These are phyloP conservation scores for Acrobeloides nanus DNA, from an alignment of 2,888 invertebrate genomes.

Conservation along the genomic window DNA sequence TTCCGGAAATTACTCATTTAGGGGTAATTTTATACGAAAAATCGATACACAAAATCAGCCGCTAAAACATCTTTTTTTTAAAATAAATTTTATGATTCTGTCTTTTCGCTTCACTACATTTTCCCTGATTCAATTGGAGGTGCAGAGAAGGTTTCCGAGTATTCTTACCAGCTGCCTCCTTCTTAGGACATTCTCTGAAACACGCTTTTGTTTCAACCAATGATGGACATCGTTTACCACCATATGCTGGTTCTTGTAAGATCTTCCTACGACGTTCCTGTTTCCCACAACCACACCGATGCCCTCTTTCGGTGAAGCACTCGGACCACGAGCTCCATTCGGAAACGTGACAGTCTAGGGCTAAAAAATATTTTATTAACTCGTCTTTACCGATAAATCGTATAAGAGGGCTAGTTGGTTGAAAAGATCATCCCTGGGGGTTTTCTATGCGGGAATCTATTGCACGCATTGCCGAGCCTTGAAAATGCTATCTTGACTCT, in stretches of 20 bases:
- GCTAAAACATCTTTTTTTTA: not conserved
- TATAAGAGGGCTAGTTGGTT: too few relatives aligned
- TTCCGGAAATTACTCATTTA: too few relatives aligned
- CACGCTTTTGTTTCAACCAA: slow-evolving; percentile 35
- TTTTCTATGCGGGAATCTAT: too few relatives aligned
- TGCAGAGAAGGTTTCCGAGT: too few relatives aligned
- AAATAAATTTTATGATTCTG: not conserved
- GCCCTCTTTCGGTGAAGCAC: slow-evolving; percentile 15
- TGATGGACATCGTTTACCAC: slow-evolving; percentile 30
- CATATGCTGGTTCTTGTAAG: slow-evolving; percentile 23
- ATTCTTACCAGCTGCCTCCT: too few relatives aligned
- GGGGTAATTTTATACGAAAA: too few relatives aligned
- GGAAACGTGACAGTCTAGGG: slow-evolving; percentile 35
- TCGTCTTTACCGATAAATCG: too few relatives aligned
- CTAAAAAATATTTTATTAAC: slow-evolving; percentile 22
- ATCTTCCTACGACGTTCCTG: slow-evolving; percentile 16
- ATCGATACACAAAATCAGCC: too few relatives aligned
- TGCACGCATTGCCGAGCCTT: too few relatives aligned
- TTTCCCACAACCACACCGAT: slow-evolving; percentile 11
- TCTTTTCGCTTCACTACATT: not conserved
- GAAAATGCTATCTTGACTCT: too few relatives aligned
- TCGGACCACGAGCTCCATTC: slow-evolving; percentile 35
- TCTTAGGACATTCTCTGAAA: slow-evolving; percentile 28
- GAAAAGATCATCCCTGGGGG: too few relatives aligned
- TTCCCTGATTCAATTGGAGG: slow-evolving; percentile 2